Percentiles rank a stretch among this genome's conserved stretches.
phyloP scores from a whole-genome alignment of 2,888 invertebrate genomes.

The Zelleria hepariella region DNA sequence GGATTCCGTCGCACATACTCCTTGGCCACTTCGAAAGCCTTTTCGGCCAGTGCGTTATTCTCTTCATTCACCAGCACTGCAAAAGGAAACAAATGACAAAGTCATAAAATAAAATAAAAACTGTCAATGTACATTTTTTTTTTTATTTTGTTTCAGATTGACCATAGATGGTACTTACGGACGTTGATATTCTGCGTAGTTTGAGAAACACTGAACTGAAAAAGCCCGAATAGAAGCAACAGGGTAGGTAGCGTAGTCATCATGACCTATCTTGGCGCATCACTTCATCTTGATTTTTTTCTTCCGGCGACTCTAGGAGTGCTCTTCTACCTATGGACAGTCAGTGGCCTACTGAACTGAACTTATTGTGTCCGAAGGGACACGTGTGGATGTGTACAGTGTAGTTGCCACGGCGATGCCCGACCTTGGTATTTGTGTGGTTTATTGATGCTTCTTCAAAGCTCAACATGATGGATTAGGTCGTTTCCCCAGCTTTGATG shows the following conservation, averaged over 20 bases:
- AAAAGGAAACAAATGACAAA: slow-evolving; percentile 16
- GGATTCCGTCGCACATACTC: slow-evolving; percentile 80
- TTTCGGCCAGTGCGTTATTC: slow-evolving; percentile 78
- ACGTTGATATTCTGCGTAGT: slow-evolving; percentile 82
- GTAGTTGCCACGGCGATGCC: slow-evolving; percentile 54
- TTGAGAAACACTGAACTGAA: slow-evolving; percentile 44
- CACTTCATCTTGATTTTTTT: background rate
- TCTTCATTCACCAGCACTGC: slow-evolving; percentile 83
- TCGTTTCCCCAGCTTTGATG: background rate
- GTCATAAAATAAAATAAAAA: background rate
- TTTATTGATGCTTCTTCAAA: slow-evolving; percentile 40
- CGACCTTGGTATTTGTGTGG: slow-evolving; percentile 41
- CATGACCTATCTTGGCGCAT: background rate
- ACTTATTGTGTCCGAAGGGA: background rate
- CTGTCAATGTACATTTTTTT: no score
- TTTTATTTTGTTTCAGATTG: no score
- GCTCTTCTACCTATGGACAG: background rate
- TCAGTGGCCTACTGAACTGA: slow-evolving; percentile 1
- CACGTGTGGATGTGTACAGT: slow-evolving; percentile 35
- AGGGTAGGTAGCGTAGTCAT: background rate
- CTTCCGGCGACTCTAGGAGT: background rate
- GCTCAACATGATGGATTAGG: slow-evolving; percentile 22
- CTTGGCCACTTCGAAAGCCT: slow-evolving; percentile 78
- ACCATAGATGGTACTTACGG: slow-evolving; percentile 77
- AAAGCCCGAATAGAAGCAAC: background rate